Base-by-base conservation (phyloP, 2,797 vertebrate species). In the Acomys russatus region DNA sequence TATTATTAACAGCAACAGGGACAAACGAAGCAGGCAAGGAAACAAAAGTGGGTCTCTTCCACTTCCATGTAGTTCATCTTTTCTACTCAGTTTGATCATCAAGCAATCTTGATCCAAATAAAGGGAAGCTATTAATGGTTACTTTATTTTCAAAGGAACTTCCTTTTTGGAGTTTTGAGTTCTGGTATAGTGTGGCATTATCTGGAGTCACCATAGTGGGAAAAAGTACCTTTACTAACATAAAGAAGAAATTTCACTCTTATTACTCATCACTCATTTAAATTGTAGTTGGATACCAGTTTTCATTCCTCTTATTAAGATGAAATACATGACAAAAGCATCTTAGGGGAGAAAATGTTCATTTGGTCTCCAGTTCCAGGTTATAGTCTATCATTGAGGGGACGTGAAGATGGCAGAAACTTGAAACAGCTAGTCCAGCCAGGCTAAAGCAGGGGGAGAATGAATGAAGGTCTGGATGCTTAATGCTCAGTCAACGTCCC, bases 61-160 rank as follows among this genome's bases (percentile, higher is more conserved):
- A 5, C 92, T 61, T 80, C 79, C 73, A 1, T 92, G 33, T 79
- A 54, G 44, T 77, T 91, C 35, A 94, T 88, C 54, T 80, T 94
- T 89, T 92, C 64, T 1, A 80, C 61, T 91, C 56, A 89, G 79
- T 89, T 95, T 84, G 44, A 79, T 90, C 7, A 79, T 90, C 9
- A 87, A 84, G 95, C 87, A 70, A 71, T 86, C 74, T 95, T 76
- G 28, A 28, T 64, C 22, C 38, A 66, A 51, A 78, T 76, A 76
- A 66, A 78, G 15, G 35, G 22, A 90, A 64, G 90, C 56, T 79
- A 49, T 25, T 76, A n/a, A 35, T 9, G 70, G 87, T 94, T 9
- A 56, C 22, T 94, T 86, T 85, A 77, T 95, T 95, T 95, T 91
- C 44, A 86, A 82, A 91, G 87, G 68, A 77, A 87, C 6, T 83